Percentiles rank a stretch among this genome's conserved stretches.
Conservation (phyloP, 2,113 vertebrate species). For the Psittacara wagleri region DNA sequence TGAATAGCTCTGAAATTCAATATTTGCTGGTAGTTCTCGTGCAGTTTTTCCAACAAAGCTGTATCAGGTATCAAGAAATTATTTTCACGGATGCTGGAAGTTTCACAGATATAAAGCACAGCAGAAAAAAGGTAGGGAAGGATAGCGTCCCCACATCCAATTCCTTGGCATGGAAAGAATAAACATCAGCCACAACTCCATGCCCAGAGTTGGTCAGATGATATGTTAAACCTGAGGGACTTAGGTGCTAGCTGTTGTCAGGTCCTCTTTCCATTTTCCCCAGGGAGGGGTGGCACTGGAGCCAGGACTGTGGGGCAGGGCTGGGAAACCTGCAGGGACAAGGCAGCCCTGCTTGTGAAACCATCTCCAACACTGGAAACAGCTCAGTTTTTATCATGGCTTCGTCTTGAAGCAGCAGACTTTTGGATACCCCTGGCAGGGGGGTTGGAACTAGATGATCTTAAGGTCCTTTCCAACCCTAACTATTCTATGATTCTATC, state of each 20-base stretch:
- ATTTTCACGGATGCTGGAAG: background rate
- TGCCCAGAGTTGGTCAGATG: background rate
- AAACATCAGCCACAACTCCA: background rate
- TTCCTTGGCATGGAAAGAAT: background rate
- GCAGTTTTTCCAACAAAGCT: background rate
- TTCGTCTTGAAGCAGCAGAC: background rate
- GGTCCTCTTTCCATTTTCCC: background rate
- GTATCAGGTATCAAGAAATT: background rate
- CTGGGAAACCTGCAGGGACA: background rate
- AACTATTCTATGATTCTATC: background rate
- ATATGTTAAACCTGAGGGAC: background rate
- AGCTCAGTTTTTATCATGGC: background rate
- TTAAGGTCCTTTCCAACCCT: no score
- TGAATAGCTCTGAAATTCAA: background rate
- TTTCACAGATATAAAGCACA: background rate
- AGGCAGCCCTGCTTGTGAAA: background rate
- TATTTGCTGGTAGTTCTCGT: background rate
- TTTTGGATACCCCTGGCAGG: background rate
- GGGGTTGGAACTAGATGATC: no score
- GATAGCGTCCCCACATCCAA: background rate
- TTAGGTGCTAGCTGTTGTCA: rapidly evolving
- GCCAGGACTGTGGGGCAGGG: rapidly evolving
- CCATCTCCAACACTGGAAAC: background rate
- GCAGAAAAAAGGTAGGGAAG: background rate
- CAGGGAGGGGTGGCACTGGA: rapidly evolving